These are phyloP conservation scores for Tetragnatha versicolor DNA, from an alignment of 1,140 invertebrate species.

Conservation along the genomic window DNA sequence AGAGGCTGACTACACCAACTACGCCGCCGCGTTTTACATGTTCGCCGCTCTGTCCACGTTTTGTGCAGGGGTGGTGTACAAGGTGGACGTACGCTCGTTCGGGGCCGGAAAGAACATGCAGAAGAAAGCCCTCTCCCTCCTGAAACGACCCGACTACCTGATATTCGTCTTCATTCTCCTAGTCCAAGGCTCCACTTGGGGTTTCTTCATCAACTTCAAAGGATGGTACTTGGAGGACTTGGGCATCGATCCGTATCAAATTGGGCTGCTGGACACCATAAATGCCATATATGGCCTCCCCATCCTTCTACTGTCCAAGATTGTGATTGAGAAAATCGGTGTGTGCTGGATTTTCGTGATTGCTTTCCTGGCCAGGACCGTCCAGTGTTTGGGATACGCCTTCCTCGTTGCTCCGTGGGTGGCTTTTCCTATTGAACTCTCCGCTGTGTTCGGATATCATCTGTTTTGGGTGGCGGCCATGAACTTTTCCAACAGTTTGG, in stretches of 20 bases:
- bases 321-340: slow-evolving; percentile 36
- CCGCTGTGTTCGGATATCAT: slow-evolving; percentile 1
- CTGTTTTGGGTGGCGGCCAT: slow-evolving; percentile 40
- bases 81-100: neutral
- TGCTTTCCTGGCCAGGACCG: neutral
- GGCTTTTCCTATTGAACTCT: neutral
- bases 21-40: slow-evolving; percentile 1
- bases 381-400: slow-evolving; percentile 13
- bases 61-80: neutral
- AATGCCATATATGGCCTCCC: slow-evolving; percentile 33
- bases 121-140: slow-evolving; percentile 10
- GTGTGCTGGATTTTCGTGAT: neutral
- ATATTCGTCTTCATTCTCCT: slow-evolving; percentile 6
- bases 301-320: slow-evolving; percentile 4
- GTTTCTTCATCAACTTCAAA: slow-evolving; percentile 12
- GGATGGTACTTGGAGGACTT: slow-evolving; percentile 15
- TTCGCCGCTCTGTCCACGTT: neutral
- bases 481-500: neutral
- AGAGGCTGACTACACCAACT: slow-evolving; percentile 7
- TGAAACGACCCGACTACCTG: slow-evolving; percentile 14
- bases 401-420: slow-evolving; percentile 14
- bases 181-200: slow-evolving; percentile 2
- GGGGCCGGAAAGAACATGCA: slow-evolving; percentile 19
- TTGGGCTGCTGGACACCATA: neutral
- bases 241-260: neutral